These are phyloP conservation scores for Nycteola revayana DNA, from an alignment of 2,888 invertebrate genomes.

Conservation along the genomic window DNA sequence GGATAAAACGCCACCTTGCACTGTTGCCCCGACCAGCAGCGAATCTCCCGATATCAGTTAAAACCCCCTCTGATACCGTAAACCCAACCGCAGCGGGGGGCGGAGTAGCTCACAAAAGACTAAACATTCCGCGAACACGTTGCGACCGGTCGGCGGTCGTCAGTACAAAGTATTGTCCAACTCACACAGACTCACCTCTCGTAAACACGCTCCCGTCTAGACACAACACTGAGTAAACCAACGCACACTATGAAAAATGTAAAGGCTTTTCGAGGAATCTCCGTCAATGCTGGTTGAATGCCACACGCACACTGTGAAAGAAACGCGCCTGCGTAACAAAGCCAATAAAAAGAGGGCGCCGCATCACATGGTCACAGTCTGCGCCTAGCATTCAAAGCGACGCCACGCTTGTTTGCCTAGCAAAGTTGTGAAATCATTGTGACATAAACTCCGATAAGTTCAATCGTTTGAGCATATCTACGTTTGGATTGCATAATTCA, in stretches of 20 bases:
- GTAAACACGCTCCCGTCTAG: slow-evolving; percentile 26
- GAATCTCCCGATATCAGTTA: slow-evolving; percentile 20
- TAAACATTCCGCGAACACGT: slow-evolving; percentile 45
- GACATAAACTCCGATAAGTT: slow-evolving; percentile 57
- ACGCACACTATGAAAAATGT: slow-evolving; percentile 40
- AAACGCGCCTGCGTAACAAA: slow-evolving; percentile 40
- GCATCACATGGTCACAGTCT: slow-evolving; percentile 50
- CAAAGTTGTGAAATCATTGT: slow-evolving; percentile 74
- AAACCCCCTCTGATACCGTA: slow-evolving; percentile 33
- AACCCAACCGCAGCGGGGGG: slow-evolving; percentile 27
- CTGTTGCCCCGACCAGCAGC: slow-evolving; percentile 24
- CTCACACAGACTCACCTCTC: slow-evolving; percentile 40
- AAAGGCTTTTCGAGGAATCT: slow-evolving; percentile 63
- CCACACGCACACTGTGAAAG: slow-evolving; percentile 54
- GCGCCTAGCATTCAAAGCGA: slow-evolving; percentile 41
- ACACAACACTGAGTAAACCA: slow-evolving; percentile 31
- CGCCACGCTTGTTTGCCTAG: slow-evolving; percentile 44
- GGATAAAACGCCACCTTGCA: slow-evolving; percentile 38
- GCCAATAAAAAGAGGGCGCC: slow-evolving; percentile 40
- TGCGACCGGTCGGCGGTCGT: slow-evolving; percentile 41
- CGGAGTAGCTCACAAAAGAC: slow-evolving; percentile 30
- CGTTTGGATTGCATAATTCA: slow-evolving; percentile 44
- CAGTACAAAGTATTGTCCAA: slow-evolving; percentile 29
- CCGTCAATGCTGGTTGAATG: slow-evolving; percentile 45
- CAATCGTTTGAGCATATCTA: slow-evolving; percentile 38